These are phyloP conservation scores for Digitonthophagus gazella DNA, from an alignment of 2,888 invertebrate genomes.

Conservation along the genomic window DNA sequence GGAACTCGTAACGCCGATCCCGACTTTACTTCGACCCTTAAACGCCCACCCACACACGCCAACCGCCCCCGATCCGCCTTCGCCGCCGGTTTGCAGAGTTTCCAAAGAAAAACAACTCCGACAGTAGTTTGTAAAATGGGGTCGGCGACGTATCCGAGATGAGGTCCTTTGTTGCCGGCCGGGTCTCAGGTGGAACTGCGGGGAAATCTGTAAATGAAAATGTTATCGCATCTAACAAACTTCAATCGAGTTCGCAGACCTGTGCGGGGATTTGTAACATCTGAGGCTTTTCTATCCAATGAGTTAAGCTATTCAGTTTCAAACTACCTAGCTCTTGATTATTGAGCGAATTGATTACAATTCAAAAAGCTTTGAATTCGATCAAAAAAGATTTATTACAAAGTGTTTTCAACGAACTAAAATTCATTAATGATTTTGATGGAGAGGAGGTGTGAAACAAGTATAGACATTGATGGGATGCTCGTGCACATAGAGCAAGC, in stretches of 20 bases:
- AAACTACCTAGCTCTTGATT: too few relatives aligned
- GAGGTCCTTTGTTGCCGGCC: constrained; percentile 42
- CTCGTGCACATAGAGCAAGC: constrained; percentile 10
- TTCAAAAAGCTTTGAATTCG: neutral
- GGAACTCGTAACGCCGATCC: constrained; percentile 7
- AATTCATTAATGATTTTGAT: too few relatives aligned
- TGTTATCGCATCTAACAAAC: constrained; percentile 39
- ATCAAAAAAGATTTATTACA: too few relatives aligned
- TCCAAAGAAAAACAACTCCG: constrained; percentile 38
- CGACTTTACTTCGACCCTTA: constrained; percentile 10
- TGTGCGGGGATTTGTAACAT: constrained; percentile 31
- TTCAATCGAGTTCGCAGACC: constrained; percentile 30
- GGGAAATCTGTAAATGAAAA: constrained; percentile 47
- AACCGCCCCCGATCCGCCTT: neutral
- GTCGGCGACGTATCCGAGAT: constrained; percentile 34
- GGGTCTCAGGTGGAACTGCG: constrained; percentile 41
- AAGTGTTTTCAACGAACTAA: too few relatives aligned
- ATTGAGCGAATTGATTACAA: too few relatives aligned
- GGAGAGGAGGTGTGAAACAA: too few relatives aligned
- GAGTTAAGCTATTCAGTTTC: too few relatives aligned
- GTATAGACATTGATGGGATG: too few relatives aligned
- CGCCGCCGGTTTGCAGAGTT: constrained; percentile 17
- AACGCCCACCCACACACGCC: neutral
- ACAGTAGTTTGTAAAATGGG: constrained; percentile 42
- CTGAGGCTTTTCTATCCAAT: constrained; percentile 11